A percentile compares a stretch with the other conserved stretches of the same genome.
Evolutionary conservation across 2,888 invertebrate species (phyloP).

Genomic region (Coenonympha arcania): DNA sequence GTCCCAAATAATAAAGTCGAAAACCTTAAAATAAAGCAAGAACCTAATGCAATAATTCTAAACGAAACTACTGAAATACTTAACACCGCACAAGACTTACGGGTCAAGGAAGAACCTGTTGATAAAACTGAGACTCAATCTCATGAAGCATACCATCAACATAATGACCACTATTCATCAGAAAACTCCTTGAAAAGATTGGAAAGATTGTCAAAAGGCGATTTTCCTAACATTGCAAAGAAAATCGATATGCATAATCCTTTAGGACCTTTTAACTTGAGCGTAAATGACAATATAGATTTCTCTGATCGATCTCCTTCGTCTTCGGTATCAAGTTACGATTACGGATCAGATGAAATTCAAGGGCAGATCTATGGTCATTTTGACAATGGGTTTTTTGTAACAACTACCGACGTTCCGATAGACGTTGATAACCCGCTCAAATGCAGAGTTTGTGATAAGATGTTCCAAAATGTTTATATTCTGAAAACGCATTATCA

Average conservation of each 20-base stretch:
- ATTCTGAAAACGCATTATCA: slow-evolving; percentile 96
- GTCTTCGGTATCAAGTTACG: slow-evolving; percentile 76
- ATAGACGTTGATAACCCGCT: slow-evolving; percentile 93
- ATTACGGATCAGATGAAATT: slow-evolving; percentile 75
- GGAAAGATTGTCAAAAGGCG: slow-evolving; percentile 85
- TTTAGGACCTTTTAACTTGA: slow-evolving; percentile 53
- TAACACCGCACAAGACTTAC: slow-evolving; percentile 48
- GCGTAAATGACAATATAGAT: slow-evolving; percentile 56
- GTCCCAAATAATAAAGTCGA: slow-evolving; percentile 31
- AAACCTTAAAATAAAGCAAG: slow-evolving; percentile 50
- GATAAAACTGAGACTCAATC: slow-evolving; percentile 55
- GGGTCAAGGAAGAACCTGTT: slow-evolving; percentile 55
- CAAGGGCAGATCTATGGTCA: slow-evolving; percentile 80
- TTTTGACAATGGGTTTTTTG: slow-evolving; percentile 82
- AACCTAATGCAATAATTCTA: slow-evolving; percentile 38
- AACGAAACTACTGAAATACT: slow-evolving; percentile 48
- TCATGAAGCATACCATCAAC: slow-evolving; percentile 29
- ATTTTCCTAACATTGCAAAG: slow-evolving; percentile 73
- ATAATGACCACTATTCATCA: slow-evolving; percentile 55
- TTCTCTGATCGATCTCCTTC: slow-evolving; percentile 73
- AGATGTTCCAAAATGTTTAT: slow-evolving; percentile 94
- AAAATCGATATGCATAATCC: slow-evolving; percentile 44
- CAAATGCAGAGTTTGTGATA: slow-evolving; percentile 92
- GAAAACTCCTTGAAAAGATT: slow-evolving; percentile 83
- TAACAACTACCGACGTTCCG: slow-evolving; percentile 85